Percentiles rank a stretch among this genome's conserved stretches.
These are phyloP conservation scores for Drosophila cognata DNA, from an alignment of 2,888 invertebrate species.

Conservation along the genomic window DNA sequence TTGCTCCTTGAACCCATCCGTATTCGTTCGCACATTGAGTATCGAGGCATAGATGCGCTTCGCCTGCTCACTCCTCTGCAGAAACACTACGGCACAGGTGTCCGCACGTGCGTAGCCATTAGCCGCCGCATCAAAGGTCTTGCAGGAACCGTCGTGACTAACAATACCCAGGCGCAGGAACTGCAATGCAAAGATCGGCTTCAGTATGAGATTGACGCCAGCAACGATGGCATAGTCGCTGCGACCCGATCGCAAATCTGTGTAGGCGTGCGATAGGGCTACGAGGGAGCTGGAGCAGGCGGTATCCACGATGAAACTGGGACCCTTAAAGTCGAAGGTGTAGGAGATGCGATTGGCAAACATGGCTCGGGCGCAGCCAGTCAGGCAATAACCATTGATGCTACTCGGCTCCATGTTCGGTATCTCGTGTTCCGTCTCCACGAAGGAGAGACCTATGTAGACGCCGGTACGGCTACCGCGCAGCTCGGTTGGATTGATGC, in stretches of 20 bases:
- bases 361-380: conserved; percentile 98
- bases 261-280: conserved; percentile 94
- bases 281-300: conserved; percentile 98
- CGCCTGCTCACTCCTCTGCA: conserved; percentile 92
- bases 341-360: conserved; percentile 98
- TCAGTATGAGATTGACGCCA: conserved; percentile 94
- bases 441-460: conserved; percentile 95
- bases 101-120: conserved; percentile 97
- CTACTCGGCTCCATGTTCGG: conserved; percentile 92
- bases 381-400: conserved; percentile 95
- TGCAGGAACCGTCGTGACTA: conserved; percentile 92
- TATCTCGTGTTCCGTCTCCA: conserved; percentile 96
- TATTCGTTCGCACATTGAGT: conserved; percentile 95
- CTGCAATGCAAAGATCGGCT: conserved; percentile 95
- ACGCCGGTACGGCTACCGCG: conserved; percentile 97
- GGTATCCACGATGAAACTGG: conserved; percentile 98
- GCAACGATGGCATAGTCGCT: conserved; percentile 98
- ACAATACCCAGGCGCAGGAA: conserved; percentile 97
- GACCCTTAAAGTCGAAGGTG: conserved; percentile 97
- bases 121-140: conserved; percentile 96
- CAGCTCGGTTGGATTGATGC: conserved; percentile 92
- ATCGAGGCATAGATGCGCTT: conserved; percentile 94
- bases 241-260: conserved; percentile 92
- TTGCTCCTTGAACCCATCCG: conserved; percentile 96
- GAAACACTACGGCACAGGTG: conserved; percentile 92